These are phyloP conservation scores for Noctilio leporinus DNA, from an alignment of 2,113 vertebrate genomes.

Conservation along the genomic window DNA sequence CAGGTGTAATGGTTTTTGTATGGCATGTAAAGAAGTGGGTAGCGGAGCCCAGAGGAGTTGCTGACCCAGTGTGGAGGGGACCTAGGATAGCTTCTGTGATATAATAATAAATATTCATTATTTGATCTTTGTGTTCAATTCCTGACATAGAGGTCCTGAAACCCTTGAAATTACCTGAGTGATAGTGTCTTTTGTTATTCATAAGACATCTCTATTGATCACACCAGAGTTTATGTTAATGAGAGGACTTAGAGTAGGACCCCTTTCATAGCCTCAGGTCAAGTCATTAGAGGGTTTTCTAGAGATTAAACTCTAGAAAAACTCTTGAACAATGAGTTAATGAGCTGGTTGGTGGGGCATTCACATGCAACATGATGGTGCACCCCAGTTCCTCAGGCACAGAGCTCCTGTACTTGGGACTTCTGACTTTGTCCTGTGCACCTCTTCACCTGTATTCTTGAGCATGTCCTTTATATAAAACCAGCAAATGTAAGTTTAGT, in stretches of 20 bases:
- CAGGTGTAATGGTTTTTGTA: background rate
- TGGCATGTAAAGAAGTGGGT: background rate
- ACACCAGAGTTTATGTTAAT: background rate
- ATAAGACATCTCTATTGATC: background rate
- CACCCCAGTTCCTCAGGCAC: background rate
- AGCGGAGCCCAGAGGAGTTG: background rate
- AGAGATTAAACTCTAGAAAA: background rate
- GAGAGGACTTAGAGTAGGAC: background rate
- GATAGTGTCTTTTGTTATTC: background rate
- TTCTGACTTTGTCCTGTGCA: background rate
- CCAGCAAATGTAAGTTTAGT: background rate
- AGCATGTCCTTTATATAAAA: background rate
- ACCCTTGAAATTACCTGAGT: background rate
- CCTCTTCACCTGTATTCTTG: background rate
- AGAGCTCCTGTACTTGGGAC: background rate
- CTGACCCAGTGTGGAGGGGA: background rate
- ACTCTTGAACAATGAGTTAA: background rate
- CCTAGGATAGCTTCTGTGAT: background rate
- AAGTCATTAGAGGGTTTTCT: background rate
- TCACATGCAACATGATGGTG: background rate
- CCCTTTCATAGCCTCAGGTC: background rate
- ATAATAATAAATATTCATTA: background rate
- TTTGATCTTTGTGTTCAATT: background rate
- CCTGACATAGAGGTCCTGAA: background rate
- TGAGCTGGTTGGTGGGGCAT: background rate